Evolutionary conservation across 2,113 vertebrate species (phyloP).

Genomic region (Mustelus asterias): DNA sequence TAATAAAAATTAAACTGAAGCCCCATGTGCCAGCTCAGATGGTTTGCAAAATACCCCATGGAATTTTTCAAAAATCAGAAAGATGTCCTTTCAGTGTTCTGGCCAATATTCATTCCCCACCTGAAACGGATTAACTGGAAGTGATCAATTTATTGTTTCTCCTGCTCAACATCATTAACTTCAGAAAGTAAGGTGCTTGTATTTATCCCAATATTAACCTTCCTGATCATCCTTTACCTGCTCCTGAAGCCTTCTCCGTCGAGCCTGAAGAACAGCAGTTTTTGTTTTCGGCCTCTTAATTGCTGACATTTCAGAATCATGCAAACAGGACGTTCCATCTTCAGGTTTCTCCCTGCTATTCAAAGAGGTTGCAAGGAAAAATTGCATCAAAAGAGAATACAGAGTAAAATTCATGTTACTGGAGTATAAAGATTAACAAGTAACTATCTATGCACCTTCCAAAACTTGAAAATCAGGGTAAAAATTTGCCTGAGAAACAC

Average conservation of each 20-base stretch:
- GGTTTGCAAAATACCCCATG: not conserved
- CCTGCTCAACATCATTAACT: not conserved
- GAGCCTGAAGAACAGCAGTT: conserved; percentile 43
- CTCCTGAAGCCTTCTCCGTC: conserved; percentile 50
- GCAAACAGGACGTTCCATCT: not conserved
- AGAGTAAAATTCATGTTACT: not conserved
- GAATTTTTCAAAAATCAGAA: not conserved
- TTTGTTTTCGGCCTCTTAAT: conserved; percentile 55
- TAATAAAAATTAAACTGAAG: not conserved
- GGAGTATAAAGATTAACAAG: not conserved
- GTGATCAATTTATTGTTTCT: not conserved
- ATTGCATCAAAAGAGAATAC: not conserved
- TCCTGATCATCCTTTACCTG: not conserved
- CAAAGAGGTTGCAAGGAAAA: not conserved
- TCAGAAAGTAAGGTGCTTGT: not conserved
- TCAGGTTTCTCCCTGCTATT: not conserved
- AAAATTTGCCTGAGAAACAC: not conserved
- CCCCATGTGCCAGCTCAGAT: not conserved
- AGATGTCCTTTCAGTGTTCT: not conserved
- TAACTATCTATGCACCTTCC: not conserved
- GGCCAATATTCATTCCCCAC: not conserved
- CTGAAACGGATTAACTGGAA: not conserved
- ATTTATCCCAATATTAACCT: not conserved
- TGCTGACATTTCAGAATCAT: conserved; percentile 41
- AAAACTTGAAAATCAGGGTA: not conserved